Percentiles rank a stretch among this genome's conserved stretches.
Evolutionary conservation across 2,797 vertebrate species (phyloP).

Genomic region (Mormyrus proboscirostris): DNA sequence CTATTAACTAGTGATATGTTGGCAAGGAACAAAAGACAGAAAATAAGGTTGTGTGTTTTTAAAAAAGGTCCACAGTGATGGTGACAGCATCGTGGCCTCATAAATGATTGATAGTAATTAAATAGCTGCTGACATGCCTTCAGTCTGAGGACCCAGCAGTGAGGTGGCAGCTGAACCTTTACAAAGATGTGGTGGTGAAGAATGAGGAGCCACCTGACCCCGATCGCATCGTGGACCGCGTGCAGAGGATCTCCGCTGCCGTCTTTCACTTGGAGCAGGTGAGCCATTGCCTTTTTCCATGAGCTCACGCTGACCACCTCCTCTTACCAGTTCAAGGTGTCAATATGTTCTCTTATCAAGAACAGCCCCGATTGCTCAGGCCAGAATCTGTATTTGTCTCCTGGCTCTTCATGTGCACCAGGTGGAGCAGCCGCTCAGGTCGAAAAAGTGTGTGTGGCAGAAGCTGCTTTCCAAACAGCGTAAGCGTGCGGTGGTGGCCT

Average conservation of each 20-base stretch:
- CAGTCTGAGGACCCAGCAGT: constrained; percentile 96
- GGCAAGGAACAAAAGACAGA: not conserved
- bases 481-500: constrained; percentile 95
- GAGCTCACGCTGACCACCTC: not conserved
- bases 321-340: not conserved
- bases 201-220: constrained; percentile 76
- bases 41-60: not conserved
- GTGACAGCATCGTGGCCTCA: not conserved
- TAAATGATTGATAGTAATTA: not conserved
- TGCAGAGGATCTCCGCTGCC: constrained; percentile 97
- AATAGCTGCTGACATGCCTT: not conserved
- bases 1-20: not conserved
- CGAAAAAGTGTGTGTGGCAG: constrained; percentile 98
- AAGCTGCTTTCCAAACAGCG: constrained; percentile 95
- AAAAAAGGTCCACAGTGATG: not conserved
- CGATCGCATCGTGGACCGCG: constrained; percentile 80
- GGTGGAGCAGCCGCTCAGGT: constrained; percentile 95
- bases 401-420: constrained; percentile 38
- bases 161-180: constrained; percentile 94
- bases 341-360: not conserved
- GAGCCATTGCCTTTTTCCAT: not conserved
- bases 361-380: not conserved
- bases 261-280: constrained; percentile 97
- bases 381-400: not conserved
- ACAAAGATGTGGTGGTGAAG: constrained; percentile 81